Conservation (phyloP, 2,888 invertebrate species). For the Gibbula magus region DNA sequence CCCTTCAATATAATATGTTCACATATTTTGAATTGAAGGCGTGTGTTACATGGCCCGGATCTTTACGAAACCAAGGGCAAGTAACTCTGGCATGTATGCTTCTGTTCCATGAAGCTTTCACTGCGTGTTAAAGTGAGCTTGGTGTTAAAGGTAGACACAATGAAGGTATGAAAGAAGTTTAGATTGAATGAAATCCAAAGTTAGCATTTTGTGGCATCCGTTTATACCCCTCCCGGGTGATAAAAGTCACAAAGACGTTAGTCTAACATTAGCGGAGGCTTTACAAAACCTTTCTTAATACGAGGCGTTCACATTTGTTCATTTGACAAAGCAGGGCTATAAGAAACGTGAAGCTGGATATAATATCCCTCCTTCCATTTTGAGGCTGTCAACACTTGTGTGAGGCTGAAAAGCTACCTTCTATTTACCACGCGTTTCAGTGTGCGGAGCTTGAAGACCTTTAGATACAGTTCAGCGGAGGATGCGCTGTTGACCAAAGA, state of each 20-base stretch:
- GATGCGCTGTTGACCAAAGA: too few relatives aligned
- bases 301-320: neutral
- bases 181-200: neutral
- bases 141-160: neutral
- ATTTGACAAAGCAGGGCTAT: neutral
- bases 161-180: neutral
- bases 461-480: neutral
- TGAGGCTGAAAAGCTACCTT: neutral
- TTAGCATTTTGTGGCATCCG: neutral
- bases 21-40: too few relatives aligned
- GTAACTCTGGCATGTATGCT: neutral
- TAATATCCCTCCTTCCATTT: neutral
- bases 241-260: neutral
- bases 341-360: neutral
- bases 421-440: neutral
- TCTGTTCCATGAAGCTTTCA: neutral
- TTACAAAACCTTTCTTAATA: conserved; percentile 15
- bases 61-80: neutral
- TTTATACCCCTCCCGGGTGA: neutral
- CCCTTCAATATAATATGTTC: too few relatives aligned
- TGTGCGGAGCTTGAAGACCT: neutral
- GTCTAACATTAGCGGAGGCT: neutral
- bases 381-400: neutral
- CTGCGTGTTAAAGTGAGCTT: neutral
- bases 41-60: too few relatives aligned